Conservation (phyloP, 2,113 vertebrate genomes). For the Tachysurus vachellii region DNA sequence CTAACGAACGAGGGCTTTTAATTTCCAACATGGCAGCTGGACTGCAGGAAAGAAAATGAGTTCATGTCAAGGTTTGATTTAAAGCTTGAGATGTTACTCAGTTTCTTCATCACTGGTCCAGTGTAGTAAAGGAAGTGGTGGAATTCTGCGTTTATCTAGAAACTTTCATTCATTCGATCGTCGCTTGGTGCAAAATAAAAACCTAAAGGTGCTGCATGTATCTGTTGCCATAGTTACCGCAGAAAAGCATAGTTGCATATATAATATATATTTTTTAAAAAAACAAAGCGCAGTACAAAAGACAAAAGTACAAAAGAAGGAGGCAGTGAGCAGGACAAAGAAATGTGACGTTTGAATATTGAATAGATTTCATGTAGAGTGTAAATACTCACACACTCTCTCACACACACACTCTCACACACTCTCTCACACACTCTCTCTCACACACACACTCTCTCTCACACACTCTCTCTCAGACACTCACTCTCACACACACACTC, state of each 20-base stretch:
- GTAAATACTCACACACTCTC: neutral
- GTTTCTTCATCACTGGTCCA: neutral
- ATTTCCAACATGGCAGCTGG: neutral
- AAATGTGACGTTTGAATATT: neutral
- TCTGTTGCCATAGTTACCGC: neutral
- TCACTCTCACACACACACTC: too few species aligned
- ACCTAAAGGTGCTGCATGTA: neutral
- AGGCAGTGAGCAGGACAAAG: neutral
- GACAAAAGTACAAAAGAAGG: too few species aligned
- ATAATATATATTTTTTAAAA: neutral
- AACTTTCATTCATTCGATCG: neutral
- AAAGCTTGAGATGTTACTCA: neutral
- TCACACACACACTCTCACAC: neutral
- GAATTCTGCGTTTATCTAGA: neutral
- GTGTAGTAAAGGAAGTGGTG: neutral
- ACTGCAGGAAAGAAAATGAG: neutral
- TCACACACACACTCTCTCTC: too few species aligned
- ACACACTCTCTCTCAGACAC: too few species aligned
- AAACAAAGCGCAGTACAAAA: neutral
- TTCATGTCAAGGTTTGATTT: neutral
- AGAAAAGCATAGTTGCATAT: neutral
- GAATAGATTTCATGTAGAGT: neutral
- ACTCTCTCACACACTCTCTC: too few species aligned
- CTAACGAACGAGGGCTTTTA: neutral
- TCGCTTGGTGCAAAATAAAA: neutral